A percentile compares a stretch with the other conserved stretches of the same genome.
phyloP scores from a whole-genome alignment of 2,797 vertebrate species.

The Eospalax fontanierii region DNA sequence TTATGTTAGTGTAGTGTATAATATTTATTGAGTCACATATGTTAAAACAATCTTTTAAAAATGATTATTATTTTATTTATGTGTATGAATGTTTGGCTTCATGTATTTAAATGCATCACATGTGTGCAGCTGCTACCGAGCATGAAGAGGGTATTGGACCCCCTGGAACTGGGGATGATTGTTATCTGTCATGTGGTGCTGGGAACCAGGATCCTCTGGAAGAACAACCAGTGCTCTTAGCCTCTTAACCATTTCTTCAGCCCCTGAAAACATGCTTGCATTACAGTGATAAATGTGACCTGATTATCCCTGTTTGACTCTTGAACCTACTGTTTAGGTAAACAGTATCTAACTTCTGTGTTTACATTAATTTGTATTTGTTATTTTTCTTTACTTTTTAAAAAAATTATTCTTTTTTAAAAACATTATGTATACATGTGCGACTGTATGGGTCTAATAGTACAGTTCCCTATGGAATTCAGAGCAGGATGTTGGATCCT shows the following conservation, averaged over 20 bases:
- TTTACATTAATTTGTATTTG: not conserved
- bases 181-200: no score
- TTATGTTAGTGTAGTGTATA: not conserved
- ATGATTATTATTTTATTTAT: no score
- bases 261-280: not conserved
- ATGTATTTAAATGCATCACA: no score
- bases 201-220: no score
- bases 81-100: no score
- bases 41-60: not conserved
- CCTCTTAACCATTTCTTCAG: no score
- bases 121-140: no score
- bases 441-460: fast-evolving
- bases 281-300: not conserved
- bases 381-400: no score
- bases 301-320: not conserved
- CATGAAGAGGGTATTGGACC: no score
- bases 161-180: no score
- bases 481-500: not conserved
- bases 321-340: not conserved
- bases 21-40: not conserved
- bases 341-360: not conserved
- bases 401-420: not conserved
- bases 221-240: no score
- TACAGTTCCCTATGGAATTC: fast-evolving
- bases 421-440: not conserved